Percentiles rank a stretch among this genome's conserved stretches.
These are phyloP conservation scores for Apeira syringaria DNA, from an alignment of 2,888 invertebrate species.

Conservation along the genomic window DNA sequence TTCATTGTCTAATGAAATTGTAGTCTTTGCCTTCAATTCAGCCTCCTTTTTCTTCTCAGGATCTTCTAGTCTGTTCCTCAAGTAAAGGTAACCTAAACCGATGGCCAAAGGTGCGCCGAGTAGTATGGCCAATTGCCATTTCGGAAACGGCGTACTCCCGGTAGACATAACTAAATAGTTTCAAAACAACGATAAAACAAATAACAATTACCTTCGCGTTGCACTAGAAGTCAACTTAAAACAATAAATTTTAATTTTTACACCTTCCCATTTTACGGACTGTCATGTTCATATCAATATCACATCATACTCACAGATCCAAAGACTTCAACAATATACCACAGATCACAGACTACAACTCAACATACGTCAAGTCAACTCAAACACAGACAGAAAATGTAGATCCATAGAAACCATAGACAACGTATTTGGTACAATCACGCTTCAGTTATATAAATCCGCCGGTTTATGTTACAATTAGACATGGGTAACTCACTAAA, in stretches of 20 bases:
- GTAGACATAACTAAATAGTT: conserved; percentile 65
- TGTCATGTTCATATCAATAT: too few relatives aligned
- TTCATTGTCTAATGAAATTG: conserved; percentile 85
- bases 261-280: conserved; percentile 56
- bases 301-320: too few relatives aligned
- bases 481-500: too few relatives aligned
- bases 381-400: too few relatives aligned
- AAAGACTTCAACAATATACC: too few relatives aligned
- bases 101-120: conserved; percentile 93
- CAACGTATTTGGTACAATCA: too few relatives aligned
- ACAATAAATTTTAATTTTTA: conserved; percentile 57
- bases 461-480: too few relatives aligned
- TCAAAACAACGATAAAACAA: conserved; percentile 46
- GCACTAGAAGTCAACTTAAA: conserved; percentile 43
- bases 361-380: too few relatives aligned
- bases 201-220: conserved; percentile 60
- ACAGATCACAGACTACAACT: too few relatives aligned
- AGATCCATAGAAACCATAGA: too few relatives aligned
- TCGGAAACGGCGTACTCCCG: conserved; percentile 86
- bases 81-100: conserved; percentile 92
- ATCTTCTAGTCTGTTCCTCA: conserved; percentile 83
- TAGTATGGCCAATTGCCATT: conserved; percentile 94
- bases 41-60: conserved; percentile 80
- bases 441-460: too few relatives aligned
- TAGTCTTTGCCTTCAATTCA: conserved; percentile 78